These are phyloP conservation scores for Clostera curtula DNA, from an alignment of 2,888 invertebrate species.

Conservation along the genomic window DNA sequence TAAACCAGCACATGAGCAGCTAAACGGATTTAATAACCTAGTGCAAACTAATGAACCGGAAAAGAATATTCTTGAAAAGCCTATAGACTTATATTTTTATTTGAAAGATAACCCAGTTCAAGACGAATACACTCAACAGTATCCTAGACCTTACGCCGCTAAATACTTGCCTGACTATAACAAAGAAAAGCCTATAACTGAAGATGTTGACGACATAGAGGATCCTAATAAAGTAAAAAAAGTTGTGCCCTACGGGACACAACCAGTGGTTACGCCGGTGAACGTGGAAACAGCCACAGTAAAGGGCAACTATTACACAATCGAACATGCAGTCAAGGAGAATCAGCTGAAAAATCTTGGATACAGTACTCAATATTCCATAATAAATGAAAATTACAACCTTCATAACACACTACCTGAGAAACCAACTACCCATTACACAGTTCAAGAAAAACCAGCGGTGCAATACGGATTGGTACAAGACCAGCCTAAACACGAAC, in stretches of 20 bases:
- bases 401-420: too few species aligned
- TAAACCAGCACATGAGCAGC: conserved; percentile 63
- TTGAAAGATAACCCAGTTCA: conserved; percentile 37
- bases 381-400: too few species aligned
- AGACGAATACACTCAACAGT: conserved; percentile 32
- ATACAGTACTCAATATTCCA: conserved; percentile 1
- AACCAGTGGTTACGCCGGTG: conserved; percentile 5
- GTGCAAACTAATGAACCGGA: conserved; percentile 30
- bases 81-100: conserved; percentile 55
- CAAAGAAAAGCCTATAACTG: conserved; percentile 25
- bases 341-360: conserved; percentile 9
- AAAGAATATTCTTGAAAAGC: conserved; percentile 34
- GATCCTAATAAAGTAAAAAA: conserved; percentile 2
- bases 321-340: conserved; percentile 9
- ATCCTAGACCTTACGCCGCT: conserved; percentile 27
- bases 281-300: conserved; percentile 10
- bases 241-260: conserved; percentile 1
- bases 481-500: conserved; percentile 27
- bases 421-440: too few species aligned
- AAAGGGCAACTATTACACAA: conserved; percentile 15
- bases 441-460: too few species aligned
- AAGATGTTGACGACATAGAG: conserved; percentile 20
- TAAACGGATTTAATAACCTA: conserved; percentile 65
- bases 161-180: conserved; percentile 38
- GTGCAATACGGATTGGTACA: too few species aligned